These are phyloP conservation scores for Danio albolineatus DNA, from an alignment of 2,797 vertebrate genomes.

Conservation along the genomic window DNA sequence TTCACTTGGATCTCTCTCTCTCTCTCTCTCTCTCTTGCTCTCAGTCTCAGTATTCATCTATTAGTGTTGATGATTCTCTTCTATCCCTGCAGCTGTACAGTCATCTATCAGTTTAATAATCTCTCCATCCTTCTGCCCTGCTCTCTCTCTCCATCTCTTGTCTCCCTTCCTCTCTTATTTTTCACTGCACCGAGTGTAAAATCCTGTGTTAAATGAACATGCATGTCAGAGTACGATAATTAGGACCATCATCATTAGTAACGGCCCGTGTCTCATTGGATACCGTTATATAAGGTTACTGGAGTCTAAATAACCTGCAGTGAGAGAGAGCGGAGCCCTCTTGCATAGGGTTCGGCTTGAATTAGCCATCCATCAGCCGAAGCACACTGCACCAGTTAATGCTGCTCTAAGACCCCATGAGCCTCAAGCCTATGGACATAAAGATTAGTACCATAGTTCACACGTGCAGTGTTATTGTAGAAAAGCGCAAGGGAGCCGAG, in stretches of 20 bases:
- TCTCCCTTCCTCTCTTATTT: constrained; percentile 38
- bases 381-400: constrained; percentile 66
- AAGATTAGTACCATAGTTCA: constrained; percentile 53
- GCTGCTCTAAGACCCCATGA: constrained; percentile 52
- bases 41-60: constrained; percentile 77
- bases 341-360: constrained; percentile 52
- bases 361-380: constrained; percentile 67
- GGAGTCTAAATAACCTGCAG: constrained; percentile 69
- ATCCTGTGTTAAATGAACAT: constrained; percentile 73
- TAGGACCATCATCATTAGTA: constrained; percentile 74
- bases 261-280: constrained; percentile 63
- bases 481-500: constrained; percentile 1
- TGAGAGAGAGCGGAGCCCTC: constrained; percentile 13
- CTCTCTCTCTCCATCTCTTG: constrained; percentile 44
- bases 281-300: constrained; percentile 71
- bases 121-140: constrained; percentile 53
- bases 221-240: constrained; percentile 73
- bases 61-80: constrained; percentile 82
- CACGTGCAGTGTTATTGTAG: constrained; percentile 14
- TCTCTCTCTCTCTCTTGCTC: constrained; percentile 40
- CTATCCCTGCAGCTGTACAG: constrained; percentile 78
- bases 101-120: constrained; percentile 84
- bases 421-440: constrained; percentile 57
- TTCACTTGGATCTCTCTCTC: constrained; percentile 6
- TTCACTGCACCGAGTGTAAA: constrained; percentile 64